Conservation (phyloP, 2,888 invertebrate genomes). For the Nowickia ferox region DNA sequence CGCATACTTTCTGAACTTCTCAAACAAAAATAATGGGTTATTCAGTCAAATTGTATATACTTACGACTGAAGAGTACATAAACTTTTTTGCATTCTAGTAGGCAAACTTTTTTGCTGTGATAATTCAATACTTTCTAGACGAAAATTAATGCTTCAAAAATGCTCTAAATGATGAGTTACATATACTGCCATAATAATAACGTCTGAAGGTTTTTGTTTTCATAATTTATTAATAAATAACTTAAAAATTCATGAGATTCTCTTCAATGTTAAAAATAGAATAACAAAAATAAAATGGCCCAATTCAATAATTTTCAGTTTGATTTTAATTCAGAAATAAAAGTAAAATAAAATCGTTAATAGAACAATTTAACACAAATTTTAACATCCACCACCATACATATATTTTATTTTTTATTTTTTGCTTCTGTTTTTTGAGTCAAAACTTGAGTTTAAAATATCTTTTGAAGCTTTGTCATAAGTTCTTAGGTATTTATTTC, state of each 20-base stretch:
- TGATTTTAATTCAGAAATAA: slow-evolving; percentile 30
- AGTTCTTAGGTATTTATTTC: not conserved
- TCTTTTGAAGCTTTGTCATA: not conserved
- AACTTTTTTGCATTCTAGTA: too few relatives aligned
- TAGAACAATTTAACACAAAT: slow-evolving; percentile 13
- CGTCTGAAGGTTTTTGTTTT: not conserved
- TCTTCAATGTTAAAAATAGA: slow-evolving; percentile 14
- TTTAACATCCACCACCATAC: slow-evolving; percentile 48
- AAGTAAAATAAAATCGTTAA: not conserved
- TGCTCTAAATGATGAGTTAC: too few relatives aligned
- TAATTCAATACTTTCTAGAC: too few relatives aligned
- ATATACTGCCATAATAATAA: not conserved
- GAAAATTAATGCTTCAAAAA: too few relatives aligned
- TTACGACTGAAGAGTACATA: too few relatives aligned
- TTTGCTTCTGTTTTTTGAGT: not conserved
- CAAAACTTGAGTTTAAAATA: not conserved
- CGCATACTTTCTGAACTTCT: too few relatives aligned
- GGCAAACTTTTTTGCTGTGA: too few relatives aligned
- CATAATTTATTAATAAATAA: not conserved
- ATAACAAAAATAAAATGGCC: slow-evolving; percentile 59
- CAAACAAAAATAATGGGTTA: too few relatives aligned
- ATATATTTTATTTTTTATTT: too few relatives aligned
- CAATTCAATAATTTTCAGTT: slow-evolving; percentile 60
- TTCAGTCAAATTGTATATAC: too few relatives aligned
- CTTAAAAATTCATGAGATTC: slow-evolving; percentile 47